phyloP scores from a whole-genome alignment of 2,888 invertebrate species.

The Acronicta alni region DNA sequence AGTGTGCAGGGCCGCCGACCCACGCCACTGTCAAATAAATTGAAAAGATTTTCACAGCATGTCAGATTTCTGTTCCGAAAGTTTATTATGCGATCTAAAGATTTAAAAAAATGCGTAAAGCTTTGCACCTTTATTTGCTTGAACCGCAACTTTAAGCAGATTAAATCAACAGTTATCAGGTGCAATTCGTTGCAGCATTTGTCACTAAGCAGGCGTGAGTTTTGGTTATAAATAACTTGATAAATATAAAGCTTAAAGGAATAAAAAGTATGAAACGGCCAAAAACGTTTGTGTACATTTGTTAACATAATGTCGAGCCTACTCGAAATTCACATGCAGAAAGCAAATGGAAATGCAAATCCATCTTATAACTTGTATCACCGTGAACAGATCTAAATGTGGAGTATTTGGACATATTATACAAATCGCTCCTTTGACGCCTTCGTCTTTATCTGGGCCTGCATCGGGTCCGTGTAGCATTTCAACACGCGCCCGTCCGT shows the following conservation, averaged over 20 bases:
- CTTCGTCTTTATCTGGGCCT: constrained; percentile 70
- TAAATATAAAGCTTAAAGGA: constrained; percentile 48
- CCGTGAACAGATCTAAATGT: constrained; percentile 70
- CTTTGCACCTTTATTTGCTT: constrained; percentile 53
- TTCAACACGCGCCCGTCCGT: constrained; percentile 66
- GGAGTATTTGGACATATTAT: constrained; percentile 74
- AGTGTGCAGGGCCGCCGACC: constrained; percentile 92
- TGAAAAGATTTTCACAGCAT: constrained; percentile 37
- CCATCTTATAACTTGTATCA: constrained; percentile 70
- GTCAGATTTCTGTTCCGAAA: constrained; percentile 43
- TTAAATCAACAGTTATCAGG: constrained; percentile 66
- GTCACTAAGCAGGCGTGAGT: constrained; percentile 53
- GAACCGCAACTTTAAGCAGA: constrained; percentile 63
- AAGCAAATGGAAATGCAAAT: constrained; percentile 58
- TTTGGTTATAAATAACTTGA: constrained; percentile 56
- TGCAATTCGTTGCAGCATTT: constrained; percentile 64
- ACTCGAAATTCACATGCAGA: constrained; percentile 28
- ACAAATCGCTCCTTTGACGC: constrained; percentile 84
- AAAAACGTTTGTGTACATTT: constrained; percentile 47
- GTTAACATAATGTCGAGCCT: constrained; percentile 51
- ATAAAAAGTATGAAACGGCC: constrained; percentile 46
- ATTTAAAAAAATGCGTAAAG: constrained; percentile 61
- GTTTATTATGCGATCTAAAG: constrained; percentile 44
- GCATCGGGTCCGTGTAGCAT: constrained; percentile 69
- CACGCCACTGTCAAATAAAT: constrained; percentile 92